phyloP scores from a whole-genome alignment of 2,113 vertebrate genomes.

The Microcebus griseorufus region DNA sequence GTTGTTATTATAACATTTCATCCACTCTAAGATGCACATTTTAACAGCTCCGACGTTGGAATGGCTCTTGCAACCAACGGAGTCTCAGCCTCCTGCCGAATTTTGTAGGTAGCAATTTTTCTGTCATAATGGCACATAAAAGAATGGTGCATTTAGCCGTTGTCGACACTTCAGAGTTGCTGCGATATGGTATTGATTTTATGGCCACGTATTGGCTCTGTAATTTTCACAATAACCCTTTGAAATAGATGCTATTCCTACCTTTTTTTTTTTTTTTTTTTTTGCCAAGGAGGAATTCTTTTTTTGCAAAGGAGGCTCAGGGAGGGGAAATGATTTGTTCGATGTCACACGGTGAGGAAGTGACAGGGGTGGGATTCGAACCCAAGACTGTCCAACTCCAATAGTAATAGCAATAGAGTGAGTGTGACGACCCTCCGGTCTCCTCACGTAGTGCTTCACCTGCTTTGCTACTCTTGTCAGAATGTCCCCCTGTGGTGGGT shows the following conservation, averaged over 20 bases:
- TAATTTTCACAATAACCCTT: background rate
- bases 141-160: background rate
- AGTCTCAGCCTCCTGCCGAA: background rate
- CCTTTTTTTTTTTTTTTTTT: background rate
- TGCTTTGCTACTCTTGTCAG: background rate
- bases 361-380: background rate
- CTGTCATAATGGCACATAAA: background rate
- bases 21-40: background rate
- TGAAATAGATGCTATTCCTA: background rate
- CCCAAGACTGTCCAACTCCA: background rate
- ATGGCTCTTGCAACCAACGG: background rate
- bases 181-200: rapidly evolving
- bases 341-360: background rate
- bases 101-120: background rate
- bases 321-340: background rate
- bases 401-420: background rate
- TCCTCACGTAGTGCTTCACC: background rate
- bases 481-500: background rate
- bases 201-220: background rate
- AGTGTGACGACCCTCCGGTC: rapidly evolving
- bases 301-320: background rate
- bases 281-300: too few species aligned
- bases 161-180: background rate
- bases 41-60: background rate
- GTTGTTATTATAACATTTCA: background rate